Conservation (phyloP, 30 jellyfish, hydroid and myxozoan species). For the Pelagia noctiluca region DNA sequence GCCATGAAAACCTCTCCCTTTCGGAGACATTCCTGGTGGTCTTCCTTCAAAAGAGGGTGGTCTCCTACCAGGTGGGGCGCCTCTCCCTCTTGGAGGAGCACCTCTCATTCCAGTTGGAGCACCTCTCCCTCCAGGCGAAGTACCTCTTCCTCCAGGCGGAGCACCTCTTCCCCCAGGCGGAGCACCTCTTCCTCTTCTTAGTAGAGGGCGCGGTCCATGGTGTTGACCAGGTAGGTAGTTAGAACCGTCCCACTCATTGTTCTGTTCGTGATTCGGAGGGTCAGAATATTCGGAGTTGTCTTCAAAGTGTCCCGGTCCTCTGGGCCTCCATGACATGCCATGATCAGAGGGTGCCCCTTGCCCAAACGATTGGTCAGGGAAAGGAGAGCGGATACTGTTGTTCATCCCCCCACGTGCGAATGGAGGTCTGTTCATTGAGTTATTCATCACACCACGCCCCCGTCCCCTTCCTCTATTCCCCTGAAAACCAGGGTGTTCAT, state of each 20-base stretch:
- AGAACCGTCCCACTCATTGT: conserved; percentile 29
- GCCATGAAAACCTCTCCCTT: not conserved
- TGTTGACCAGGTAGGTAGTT: conserved; percentile 41
- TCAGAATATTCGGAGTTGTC: not conserved
- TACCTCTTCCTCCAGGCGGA: conserved; percentile 55
- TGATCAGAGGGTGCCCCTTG: too few relatives aligned
- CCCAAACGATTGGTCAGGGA: too few relatives aligned
- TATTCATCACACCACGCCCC: conserved; percentile 55
- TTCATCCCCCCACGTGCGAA: too few relatives aligned
- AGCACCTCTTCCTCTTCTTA: conserved; percentile 44
- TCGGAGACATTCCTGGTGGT: not conserved
- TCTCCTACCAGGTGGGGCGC: conserved; percentile 20
- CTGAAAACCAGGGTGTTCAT: not conserved
- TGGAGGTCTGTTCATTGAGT: too few relatives aligned
- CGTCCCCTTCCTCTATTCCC: conserved; percentile 45
- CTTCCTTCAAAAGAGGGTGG: not conserved
- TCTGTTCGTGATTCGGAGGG: not conserved
- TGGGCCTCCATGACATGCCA: conserved; percentile 55
- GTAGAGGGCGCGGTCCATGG: conserved; percentile 66
- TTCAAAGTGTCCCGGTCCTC: conserved; percentile 17
- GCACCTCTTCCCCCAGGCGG: too few relatives aligned
- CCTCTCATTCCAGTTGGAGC: too few relatives aligned
- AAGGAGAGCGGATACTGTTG: too few relatives aligned
- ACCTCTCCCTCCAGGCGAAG: conserved; percentile 51
- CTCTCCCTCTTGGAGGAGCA: too few relatives aligned